Percentiles rank a stretch among this genome's conserved stretches.
These are phyloP conservation scores for Nephotettix cincticeps DNA, from an alignment of 1,140 invertebrate species.

Conservation along the genomic window DNA sequence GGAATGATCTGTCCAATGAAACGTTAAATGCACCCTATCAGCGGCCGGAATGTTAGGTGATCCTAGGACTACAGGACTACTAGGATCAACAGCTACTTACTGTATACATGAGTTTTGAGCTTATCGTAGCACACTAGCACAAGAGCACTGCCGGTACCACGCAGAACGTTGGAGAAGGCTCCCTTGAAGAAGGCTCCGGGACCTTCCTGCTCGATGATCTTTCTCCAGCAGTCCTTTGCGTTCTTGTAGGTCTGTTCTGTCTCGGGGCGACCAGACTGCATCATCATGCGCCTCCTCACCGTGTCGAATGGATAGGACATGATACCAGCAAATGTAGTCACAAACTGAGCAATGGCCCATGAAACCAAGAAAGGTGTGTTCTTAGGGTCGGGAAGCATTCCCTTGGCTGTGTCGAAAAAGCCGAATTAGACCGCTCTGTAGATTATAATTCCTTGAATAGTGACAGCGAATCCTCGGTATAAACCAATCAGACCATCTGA, in stretches of 20 bases:
- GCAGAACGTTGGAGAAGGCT: slow-evolving; percentile 74
- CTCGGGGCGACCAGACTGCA: slow-evolving; percentile 72
- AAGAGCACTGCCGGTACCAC: slow-evolving; percentile 76
- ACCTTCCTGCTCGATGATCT: slow-evolving; percentile 66
- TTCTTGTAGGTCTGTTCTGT: slow-evolving; percentile 69
- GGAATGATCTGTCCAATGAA: slow-evolving; percentile 13
- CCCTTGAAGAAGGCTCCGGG: slow-evolving; percentile 75
- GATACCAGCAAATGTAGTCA: slow-evolving; percentile 74
- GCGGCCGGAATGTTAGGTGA: slow-evolving; percentile 11
- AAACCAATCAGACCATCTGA: slow-evolving; percentile 78
- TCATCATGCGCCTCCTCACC: slow-evolving; percentile 89
- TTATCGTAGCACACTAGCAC: slow-evolving; percentile 78
- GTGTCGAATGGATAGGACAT: slow-evolving; percentile 90
- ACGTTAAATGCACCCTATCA: slow-evolving; percentile 17
- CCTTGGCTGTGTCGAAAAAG: slow-evolving; percentile 89
- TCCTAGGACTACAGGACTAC: neutral
- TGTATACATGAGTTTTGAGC: slow-evolving; percentile 63
- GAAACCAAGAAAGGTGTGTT: slow-evolving; percentile 74
- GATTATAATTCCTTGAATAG: slow-evolving; percentile 85
- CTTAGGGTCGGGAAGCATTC: slow-evolving; percentile 80
- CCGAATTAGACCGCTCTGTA: slow-evolving; percentile 92
- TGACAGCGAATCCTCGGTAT: slow-evolving; percentile 89
- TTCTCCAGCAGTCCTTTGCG: slow-evolving; percentile 71
- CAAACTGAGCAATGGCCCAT: slow-evolving; percentile 78
- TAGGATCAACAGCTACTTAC: slow-evolving; percentile 28